Conservation (phyloP, 2,797 vertebrate genomes). For the Thaleichthys pacificus region DNA sequence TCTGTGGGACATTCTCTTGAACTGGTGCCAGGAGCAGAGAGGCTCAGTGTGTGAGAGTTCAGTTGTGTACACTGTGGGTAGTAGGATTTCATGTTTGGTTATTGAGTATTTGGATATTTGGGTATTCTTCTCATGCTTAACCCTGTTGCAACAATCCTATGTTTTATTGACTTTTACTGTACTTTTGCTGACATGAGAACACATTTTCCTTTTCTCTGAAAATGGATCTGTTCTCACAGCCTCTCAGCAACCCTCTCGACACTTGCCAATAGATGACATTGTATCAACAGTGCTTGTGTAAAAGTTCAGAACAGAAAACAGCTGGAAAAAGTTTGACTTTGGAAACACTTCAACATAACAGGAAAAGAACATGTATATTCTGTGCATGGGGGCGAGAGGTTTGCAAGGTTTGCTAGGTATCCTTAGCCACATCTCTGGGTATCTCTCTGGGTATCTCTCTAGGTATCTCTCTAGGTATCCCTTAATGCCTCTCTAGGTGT, state of each 20-base stretch:
- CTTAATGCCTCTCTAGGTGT: no score
- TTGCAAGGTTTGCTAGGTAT: constrained; percentile 1
- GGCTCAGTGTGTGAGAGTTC: not conserved
- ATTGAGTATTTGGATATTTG: not conserved
- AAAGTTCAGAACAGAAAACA: not conserved
- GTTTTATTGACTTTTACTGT: not conserved
- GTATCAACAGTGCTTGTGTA: constrained; percentile 14
- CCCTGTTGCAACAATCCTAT: not conserved
- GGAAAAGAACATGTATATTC: constrained; percentile 30
- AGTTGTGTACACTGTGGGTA: not conserved
- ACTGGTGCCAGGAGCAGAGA: no score
- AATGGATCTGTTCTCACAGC: not conserved
- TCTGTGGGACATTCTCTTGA: no score
- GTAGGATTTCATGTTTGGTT: not conserved
- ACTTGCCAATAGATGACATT: not conserved
- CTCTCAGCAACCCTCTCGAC: not conserved
- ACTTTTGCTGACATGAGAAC: not conserved
- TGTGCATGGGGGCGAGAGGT: not conserved
- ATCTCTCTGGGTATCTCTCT: no score
- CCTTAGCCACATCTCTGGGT: not conserved
- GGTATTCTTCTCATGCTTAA: not conserved
- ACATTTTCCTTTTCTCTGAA: not conserved
- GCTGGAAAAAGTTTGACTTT: constrained; percentile 19
- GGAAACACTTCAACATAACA: constrained; percentile 29
- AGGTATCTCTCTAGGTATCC: not conserved